These are phyloP conservation scores for Enteromius argenteus DNA, from an alignment of 2,797 vertebrate genomes.

Conservation along the genomic window DNA sequence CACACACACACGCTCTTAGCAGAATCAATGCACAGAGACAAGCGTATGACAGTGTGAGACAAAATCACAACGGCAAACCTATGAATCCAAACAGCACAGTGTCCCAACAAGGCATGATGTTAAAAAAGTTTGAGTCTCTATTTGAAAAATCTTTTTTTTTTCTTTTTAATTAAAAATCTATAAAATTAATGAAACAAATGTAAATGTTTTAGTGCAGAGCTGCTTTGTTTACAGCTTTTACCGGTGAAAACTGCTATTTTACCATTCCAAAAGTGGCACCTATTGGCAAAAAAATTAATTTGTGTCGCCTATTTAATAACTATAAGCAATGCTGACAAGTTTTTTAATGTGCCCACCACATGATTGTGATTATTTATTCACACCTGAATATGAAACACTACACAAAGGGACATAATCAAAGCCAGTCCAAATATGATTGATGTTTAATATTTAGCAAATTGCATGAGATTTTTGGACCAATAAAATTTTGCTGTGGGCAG, in stretches of 20 bases:
- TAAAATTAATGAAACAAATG: too few relatives aligned
- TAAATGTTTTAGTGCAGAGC: too few relatives aligned
- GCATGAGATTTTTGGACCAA: background rate
- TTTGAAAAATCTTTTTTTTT: background rate
- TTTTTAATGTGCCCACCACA: background rate
- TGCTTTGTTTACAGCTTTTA: too few relatives aligned
- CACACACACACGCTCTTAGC: background rate
- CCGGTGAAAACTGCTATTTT: too few relatives aligned
- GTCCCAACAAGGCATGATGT: background rate
- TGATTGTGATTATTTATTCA: too few relatives aligned
- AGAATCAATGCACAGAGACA: constrained; percentile 43
- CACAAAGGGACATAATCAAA: background rate
- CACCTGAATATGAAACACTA: background rate
- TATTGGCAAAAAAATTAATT: too few relatives aligned
- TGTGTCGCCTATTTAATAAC: too few relatives aligned
- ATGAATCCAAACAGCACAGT: background rate
- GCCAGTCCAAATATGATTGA: background rate
- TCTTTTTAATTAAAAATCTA: too few relatives aligned
- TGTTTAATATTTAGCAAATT: background rate
- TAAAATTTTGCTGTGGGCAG: background rate
- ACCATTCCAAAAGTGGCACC: too few relatives aligned
- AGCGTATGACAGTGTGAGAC: constrained; percentile 10
- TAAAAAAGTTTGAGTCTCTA: background rate
- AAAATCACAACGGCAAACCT: constrained; percentile 22
- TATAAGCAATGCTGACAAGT: background rate